Evolutionary conservation across 35 echinoderm and acorn worm species (phyloP), one percentile per base, ranked within the genome.

Genomic region (Patiria miniata): DNA sequence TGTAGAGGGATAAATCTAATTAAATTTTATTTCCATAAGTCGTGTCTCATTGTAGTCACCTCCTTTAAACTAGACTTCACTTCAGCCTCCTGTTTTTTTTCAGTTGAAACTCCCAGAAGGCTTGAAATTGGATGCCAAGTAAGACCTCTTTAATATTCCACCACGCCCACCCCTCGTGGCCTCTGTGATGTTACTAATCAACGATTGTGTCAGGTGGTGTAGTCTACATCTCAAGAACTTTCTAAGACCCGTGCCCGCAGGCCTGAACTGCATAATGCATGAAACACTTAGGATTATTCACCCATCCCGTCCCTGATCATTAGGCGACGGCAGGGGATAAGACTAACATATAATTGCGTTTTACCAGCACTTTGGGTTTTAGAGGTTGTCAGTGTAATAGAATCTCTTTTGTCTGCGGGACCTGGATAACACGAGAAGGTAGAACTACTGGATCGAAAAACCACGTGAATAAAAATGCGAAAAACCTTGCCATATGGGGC

Each of bases 271-370:
- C 65, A 73, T 73, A 73, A 73, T 73, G 65, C 29, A 73, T 73
- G 65, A 73, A 32, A 7, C 26, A 73, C 34, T 26, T 23, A 7
- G 34, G n/a, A 14, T 73, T 32, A 73, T 34, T 10, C n/a, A 7
- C 58, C 65, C 26, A 32, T 73, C 34, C 29, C 65, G 1, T 73
- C 57, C 7, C n/a, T n/a, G 57, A 60, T 14, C 19, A 73, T 34
- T 14, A 73, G 65, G 19, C 65, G 34, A 15, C 65, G 65, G 65
- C 65, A 30, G 1, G 19, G 34, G 65, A 73, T 30, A 30, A 73
- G 65, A 36, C 65, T 73, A 73, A 12, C 42, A 47, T 47, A 73
- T 73, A 73, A 73, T 73, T 73, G 65, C 26, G 15, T 73, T 73
- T 73, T 28, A 36, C 65, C 65, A 32, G 65, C 65, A 23, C 26